A percentile compares a stretch with the other conserved stretches of the same genome.
Conservation (phyloP, 2,888 invertebrate species). For the Hetaerina titia region DNA sequence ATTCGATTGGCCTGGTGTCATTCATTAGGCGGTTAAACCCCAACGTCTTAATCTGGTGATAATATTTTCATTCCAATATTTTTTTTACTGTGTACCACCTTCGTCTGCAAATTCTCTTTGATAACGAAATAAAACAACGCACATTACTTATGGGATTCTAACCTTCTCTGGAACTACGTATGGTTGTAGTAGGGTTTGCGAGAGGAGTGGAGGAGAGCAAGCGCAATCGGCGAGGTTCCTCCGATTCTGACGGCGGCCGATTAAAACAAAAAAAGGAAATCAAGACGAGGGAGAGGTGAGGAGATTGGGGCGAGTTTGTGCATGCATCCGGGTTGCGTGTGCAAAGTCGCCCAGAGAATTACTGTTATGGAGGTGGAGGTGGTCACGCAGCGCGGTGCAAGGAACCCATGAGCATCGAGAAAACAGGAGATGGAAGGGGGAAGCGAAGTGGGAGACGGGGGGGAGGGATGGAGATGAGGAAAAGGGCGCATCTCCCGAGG, state of each 20-base stretch:
- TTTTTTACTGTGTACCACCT: too few relatives aligned
- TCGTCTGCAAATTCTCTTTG: too few relatives aligned
- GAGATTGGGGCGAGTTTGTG: background rate
- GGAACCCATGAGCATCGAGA: conserved; percentile 2
- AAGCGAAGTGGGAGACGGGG: background rate
- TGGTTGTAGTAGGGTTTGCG: too few relatives aligned
- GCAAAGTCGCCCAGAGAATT: background rate
- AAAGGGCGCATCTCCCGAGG: background rate
- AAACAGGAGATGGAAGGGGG: background rate
- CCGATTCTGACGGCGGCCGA: background rate
- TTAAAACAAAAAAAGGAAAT: background rate
- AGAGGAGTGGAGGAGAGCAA: too few relatives aligned
- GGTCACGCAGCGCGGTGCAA: background rate
- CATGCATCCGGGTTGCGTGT: conserved; percentile 27
- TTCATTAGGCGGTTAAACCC: too few relatives aligned
- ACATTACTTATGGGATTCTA: too few relatives aligned
- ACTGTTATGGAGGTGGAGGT: background rate
- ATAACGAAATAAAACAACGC: too few relatives aligned
- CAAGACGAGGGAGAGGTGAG: background rate
- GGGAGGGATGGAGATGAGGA: conserved; percentile 36
- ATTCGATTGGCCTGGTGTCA: too few relatives aligned
- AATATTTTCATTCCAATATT: too few relatives aligned
- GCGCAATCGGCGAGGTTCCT: background rate
- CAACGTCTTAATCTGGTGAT: too few relatives aligned
- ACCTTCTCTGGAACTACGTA: too few relatives aligned